Conservation (phyloP, 1,140 invertebrate species). For the Danaus plexippus region DNA sequence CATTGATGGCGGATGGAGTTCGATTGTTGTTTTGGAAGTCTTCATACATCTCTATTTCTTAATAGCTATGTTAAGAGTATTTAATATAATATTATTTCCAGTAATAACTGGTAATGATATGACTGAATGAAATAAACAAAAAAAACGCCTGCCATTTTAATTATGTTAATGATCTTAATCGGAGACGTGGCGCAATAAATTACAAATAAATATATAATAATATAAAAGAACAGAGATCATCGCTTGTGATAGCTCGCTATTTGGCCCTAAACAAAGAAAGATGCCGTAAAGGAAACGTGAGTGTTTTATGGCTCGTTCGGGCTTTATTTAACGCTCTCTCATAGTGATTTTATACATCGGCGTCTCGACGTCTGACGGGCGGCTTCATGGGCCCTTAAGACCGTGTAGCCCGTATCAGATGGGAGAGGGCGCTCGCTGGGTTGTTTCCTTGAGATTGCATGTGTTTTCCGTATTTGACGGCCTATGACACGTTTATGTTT, state of each 20-base stretch:
- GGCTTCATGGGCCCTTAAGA: constrained; percentile 34
- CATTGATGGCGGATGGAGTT: constrained; percentile 19
- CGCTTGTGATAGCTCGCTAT: constrained; percentile 8
- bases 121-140: too few species aligned
- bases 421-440: constrained; percentile 20
- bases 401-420: constrained; percentile 26
- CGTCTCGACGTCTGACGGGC: constrained; percentile 33
- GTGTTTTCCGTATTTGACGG: constrained; percentile 23
- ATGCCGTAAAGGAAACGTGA: constrained; percentile 32
- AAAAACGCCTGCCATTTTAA: too few species aligned
- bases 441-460: constrained; percentile 26
- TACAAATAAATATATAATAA: too few species aligned
- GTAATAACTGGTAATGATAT: too few species aligned
- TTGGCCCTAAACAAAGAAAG: constrained; percentile 38
- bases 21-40: neutral
- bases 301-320: constrained; percentile 47
- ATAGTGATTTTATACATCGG: constrained; percentile 51
- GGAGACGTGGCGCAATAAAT: too few species aligned
- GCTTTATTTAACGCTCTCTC: constrained; percentile 50
- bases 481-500: constrained; percentile 28
- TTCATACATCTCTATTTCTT: neutral
- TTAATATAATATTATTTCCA: too few species aligned
- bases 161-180: too few species aligned
- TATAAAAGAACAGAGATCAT: too few species aligned
- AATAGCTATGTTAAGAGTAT: neutral